phyloP scores from a whole-genome alignment of 1,140 invertebrate species.

The Drosophila setifemur region DNA sequence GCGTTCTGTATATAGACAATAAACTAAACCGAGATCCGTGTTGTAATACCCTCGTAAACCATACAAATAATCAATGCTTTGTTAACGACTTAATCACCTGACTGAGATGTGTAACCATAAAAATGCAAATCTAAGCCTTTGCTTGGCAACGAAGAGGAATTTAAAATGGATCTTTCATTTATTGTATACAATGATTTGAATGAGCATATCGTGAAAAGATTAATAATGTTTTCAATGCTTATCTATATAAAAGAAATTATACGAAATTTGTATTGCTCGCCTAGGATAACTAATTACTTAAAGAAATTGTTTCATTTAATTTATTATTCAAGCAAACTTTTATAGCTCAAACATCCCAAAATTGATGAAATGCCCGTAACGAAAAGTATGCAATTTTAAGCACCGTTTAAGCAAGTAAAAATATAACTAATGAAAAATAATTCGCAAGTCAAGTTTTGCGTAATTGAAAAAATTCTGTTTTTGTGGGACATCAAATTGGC shows the following conservation, averaged over 20 bases:
- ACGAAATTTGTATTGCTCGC: too few species aligned
- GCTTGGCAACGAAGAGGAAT: background rate
- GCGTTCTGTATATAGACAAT: slow-evolving; percentile 7
- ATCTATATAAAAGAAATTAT: too few species aligned
- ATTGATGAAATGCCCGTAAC: too few species aligned
- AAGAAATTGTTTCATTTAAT: background rate
- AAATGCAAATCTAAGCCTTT: slow-evolving; percentile 28
- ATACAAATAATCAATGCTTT: slow-evolving; percentile 33
- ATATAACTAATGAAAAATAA: slow-evolving; percentile 17
- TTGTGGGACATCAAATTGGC: slow-evolving; percentile 24
- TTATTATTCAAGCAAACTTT: background rate
- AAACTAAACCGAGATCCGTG: slow-evolving; percentile 10
- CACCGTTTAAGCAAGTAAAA: background rate
- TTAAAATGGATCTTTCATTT: slow-evolving; percentile 2
- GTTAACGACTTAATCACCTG: slow-evolving; percentile 47
- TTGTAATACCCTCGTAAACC: slow-evolving; percentile 29
- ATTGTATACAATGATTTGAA: background rate
- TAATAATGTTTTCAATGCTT: background rate
- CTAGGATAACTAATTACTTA: background rate
- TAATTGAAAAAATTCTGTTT: slow-evolving; percentile 17
- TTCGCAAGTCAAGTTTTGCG: slow-evolving; percentile 13
- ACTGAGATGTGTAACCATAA: slow-evolving; percentile 37
- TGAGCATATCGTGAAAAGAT: background rate
- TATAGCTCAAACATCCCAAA: too few species aligned
- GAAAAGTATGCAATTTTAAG: too few species aligned